phyloP scores from a whole-genome alignment of 2,888 invertebrate genomes.

The Cephus nigrinus region DNA sequence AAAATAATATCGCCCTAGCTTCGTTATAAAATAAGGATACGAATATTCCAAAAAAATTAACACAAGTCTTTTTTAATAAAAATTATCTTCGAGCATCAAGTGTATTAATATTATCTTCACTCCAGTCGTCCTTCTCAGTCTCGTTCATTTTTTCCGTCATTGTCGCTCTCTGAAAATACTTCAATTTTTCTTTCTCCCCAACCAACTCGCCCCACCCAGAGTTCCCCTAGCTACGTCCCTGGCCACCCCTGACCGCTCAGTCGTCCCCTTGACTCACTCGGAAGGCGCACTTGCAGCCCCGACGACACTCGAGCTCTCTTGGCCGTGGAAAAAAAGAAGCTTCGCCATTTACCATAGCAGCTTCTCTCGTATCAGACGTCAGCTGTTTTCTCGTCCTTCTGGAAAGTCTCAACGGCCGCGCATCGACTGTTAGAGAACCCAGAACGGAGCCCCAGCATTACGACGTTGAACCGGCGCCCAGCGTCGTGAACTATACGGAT shows the following conservation, averaged over 20 bases:
- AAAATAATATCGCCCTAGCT: background rate
- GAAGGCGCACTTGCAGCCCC: conserved; percentile 4
- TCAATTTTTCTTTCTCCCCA: background rate
- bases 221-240: background rate
- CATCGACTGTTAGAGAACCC: background rate
- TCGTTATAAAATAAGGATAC: background rate
- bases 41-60: too few species aligned
- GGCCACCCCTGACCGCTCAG: background rate
- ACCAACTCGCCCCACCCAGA: background rate
- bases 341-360: background rate
- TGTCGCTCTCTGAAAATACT: background rate
- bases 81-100: too few species aligned
- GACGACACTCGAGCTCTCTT: conserved; percentile 4
- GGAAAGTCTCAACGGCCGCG: background rate
- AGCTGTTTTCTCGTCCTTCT: background rate
- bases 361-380: background rate
- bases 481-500: background rate
- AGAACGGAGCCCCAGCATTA: background rate
- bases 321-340: background rate
- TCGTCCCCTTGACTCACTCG: background rate
- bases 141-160: background rate
- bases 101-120: too few species aligned
- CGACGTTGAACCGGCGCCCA: background rate
- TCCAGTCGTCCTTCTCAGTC: background rate
- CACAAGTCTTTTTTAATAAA: too few species aligned